Conservation (phyloP, 2,888 invertebrate species). For the Hanleya hanleyi region DNA sequence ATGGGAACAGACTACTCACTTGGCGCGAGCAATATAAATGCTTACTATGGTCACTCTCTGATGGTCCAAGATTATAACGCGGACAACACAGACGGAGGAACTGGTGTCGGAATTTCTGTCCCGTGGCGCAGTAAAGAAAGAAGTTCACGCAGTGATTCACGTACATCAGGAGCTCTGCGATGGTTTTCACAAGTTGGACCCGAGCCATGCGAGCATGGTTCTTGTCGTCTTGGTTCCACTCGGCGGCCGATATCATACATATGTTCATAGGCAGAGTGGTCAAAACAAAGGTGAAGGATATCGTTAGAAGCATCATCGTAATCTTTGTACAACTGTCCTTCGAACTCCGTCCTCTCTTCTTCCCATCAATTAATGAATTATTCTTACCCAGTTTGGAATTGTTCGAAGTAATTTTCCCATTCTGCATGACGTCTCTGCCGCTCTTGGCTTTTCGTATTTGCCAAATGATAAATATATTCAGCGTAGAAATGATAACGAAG, state of each 20-base stretch:
- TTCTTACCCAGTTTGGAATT: background rate
- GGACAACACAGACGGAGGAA: conserved; percentile 40
- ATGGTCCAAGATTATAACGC: background rate
- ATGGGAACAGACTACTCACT: background rate
- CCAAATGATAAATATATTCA: conserved; percentile 66
- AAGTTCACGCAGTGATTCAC: conserved; percentile 69
- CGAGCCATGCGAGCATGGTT: conserved; percentile 35
- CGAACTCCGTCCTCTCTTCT: background rate
- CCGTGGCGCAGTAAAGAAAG: conserved; percentile 60
- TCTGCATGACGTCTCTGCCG: background rate
- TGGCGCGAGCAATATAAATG: conserved; percentile 55
- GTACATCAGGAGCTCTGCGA: conserved; percentile 67
- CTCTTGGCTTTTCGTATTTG: conserved; percentile 56
- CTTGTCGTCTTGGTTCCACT: conserved; percentile 30
- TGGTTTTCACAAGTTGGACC: conserved; percentile 53
- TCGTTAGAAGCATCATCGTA: conserved; percentile 68
- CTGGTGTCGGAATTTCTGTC: conserved; percentile 55
- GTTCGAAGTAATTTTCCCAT: background rate
- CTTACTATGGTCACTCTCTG: conserved; percentile 49
- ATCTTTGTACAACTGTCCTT: conserved; percentile 47
- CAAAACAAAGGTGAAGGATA: conserved; percentile 68
- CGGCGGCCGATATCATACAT: conserved; percentile 47
- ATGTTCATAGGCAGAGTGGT: conserved; percentile 68
- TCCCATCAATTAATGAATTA: background rate
- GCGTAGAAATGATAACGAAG: conserved; percentile 57